Conservation (phyloP, 2,797 vertebrate genomes). For the Lateolabrax maculatus region DNA sequence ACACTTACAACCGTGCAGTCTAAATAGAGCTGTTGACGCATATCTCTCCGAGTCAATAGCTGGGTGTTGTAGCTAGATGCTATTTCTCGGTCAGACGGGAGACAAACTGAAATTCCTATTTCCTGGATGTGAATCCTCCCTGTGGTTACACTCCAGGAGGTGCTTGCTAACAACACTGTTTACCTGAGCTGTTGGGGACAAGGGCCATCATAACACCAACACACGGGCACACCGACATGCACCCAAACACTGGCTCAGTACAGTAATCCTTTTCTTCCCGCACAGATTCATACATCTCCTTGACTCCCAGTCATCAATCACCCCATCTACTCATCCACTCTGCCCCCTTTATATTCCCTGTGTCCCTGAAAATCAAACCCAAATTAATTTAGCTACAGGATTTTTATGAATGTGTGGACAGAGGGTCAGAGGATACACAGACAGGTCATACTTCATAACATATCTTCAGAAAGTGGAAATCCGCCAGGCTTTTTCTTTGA, state of each 20-base stretch:
- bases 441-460: slow-evolving; percentile 55
- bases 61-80: slow-evolving; percentile 33
- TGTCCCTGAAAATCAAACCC: slow-evolving; percentile 50
- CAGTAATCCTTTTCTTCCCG: slow-evolving; percentile 31
- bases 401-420: slow-evolving; percentile 55
- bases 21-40: slow-evolving; percentile 54
- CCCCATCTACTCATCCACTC: slow-evolving; percentile 34
- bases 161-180: slow-evolving; percentile 62
- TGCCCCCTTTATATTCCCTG: slow-evolving; percentile 28
- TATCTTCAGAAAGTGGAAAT: slow-evolving; percentile 14
- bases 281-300: slow-evolving; percentile 35
- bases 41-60: slow-evolving; percentile 49
- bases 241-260: slow-evolving; percentile 5
- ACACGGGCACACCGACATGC: neutral
- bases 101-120: slow-evolving; percentile 58
- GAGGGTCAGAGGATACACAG: slow-evolving; percentile 46
- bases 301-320: slow-evolving; percentile 70
- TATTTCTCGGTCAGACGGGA: slow-evolving; percentile 64
- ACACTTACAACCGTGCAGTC: slow-evolving; percentile 53
- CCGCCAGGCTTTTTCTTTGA: neutral
- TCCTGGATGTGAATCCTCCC: slow-evolving; percentile 47
- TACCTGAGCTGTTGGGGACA: slow-evolving; percentile 43
- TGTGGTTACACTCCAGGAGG: slow-evolving; percentile 59
- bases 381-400: slow-evolving; percentile 62
- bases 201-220: slow-evolving; percentile 43